Evolutionary conservation across 2,888 invertebrate species (phyloP).

Genomic region (Elmis aenea): DNA sequence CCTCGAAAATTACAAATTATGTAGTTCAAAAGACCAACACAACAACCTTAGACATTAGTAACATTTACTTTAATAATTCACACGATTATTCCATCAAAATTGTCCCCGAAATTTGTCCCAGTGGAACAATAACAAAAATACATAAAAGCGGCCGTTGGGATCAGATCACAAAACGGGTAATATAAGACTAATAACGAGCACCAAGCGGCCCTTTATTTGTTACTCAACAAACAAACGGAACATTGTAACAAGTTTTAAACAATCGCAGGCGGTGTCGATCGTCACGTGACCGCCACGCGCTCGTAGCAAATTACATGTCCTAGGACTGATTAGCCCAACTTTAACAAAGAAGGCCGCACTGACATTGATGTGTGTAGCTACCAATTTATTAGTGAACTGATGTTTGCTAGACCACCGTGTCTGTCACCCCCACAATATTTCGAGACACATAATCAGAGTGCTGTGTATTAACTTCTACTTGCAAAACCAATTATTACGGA

Average conservation of each 20-base stretch:
- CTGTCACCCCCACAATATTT: constrained; percentile 29
- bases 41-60: too few relatives aligned
- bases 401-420: constrained; percentile 36
- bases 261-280: constrained; percentile 32
- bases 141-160: constrained; percentile 1
- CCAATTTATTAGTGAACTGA: constrained; percentile 44
- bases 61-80: too few relatives aligned
- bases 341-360: constrained; percentile 42
- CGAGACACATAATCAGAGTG: constrained; percentile 38
- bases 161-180: constrained; percentile 20
- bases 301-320: constrained; percentile 44
- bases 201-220: constrained; percentile 27
- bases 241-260: constrained; percentile 45
- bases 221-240: constrained; percentile 35
- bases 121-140: not conserved
- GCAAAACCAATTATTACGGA: constrained; percentile 30
- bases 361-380: constrained; percentile 49
- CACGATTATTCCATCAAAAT: too few relatives aligned
- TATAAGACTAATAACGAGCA: constrained; percentile 27
- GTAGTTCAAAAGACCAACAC: too few relatives aligned
- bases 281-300: constrained; percentile 44
- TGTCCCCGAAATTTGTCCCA: too few relatives aligned
- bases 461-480: constrained; percentile 38
- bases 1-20: too few relatives aligned
- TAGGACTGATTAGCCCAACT: constrained; percentile 41